Conservation (phyloP, 2,113 vertebrate species). For the Semicossyphus pulcher region DNA sequence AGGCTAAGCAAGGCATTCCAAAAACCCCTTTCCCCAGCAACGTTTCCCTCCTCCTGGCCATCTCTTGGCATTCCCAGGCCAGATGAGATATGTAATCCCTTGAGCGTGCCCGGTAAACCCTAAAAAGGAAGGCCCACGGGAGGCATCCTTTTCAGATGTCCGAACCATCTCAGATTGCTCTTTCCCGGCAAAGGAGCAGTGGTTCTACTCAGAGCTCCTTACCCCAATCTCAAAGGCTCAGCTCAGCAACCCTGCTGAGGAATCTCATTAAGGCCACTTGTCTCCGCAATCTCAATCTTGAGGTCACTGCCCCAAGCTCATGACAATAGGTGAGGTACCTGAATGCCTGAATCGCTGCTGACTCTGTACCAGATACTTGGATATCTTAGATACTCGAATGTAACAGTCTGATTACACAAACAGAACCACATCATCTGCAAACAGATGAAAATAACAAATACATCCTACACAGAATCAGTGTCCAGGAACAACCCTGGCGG, state of each 20-base stretch:
- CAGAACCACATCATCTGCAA: background rate
- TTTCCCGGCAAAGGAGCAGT: background rate
- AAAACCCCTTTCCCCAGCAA: background rate
- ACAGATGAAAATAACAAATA: too few relatives aligned
- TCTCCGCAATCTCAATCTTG: background rate
- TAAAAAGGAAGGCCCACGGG: background rate
- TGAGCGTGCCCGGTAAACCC: background rate
- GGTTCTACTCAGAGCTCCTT: background rate
- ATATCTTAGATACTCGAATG: too few relatives aligned
- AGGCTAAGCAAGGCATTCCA: background rate
- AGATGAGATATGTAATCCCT: background rate
- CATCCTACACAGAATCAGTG: too few relatives aligned
- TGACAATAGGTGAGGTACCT: background rate
- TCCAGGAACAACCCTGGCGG: too few relatives aligned
- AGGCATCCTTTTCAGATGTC: background rate
- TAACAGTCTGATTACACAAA: background rate
- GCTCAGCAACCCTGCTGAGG: background rate
- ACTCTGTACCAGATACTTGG: too few relatives aligned
- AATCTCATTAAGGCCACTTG: background rate
- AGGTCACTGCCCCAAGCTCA: background rate
- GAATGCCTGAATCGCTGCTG: background rate
- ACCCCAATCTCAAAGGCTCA: background rate
- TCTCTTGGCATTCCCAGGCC: background rate
- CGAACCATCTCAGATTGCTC: background rate
- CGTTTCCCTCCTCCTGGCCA: background rate